Conservation (phyloP, 2,888 invertebrate species). For the Agonum fuliginosum region DNA sequence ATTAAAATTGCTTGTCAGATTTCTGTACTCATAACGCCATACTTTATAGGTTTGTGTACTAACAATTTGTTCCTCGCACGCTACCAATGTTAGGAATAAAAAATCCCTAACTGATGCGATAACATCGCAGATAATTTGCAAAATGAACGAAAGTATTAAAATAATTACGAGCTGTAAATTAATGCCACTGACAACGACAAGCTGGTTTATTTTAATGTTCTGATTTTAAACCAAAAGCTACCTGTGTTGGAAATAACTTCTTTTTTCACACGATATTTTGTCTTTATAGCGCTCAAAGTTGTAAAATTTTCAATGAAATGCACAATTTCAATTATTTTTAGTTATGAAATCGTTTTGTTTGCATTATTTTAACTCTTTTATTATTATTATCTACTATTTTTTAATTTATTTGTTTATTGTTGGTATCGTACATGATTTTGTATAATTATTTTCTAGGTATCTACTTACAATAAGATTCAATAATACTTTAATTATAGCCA, state of each 20-base stretch:
- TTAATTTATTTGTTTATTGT: background rate
- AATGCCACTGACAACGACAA: conserved; percentile 45
- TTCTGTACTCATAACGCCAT: conserved; percentile 40
- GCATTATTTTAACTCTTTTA: background rate
- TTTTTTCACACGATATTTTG: background rate
- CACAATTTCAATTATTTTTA: background rate
- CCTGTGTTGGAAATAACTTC: conserved; percentile 9
- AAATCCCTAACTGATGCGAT: conserved; percentile 44
- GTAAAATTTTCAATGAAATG: conserved; percentile 1
- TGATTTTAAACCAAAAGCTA: conserved; percentile 36
- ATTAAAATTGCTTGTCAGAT: conserved; percentile 50
- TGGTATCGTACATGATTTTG: background rate
- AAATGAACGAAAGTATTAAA: conserved; percentile 55
- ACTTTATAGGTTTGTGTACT: conserved; percentile 45
- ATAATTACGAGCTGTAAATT: conserved; percentile 54
- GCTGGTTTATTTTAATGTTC: conserved; percentile 25
- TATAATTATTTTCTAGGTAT: too few relatives aligned
- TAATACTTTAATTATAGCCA: too few relatives aligned
- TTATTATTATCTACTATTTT: too few relatives aligned
- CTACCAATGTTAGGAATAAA: conserved; percentile 44
- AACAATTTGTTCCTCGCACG: conserved; percentile 48
- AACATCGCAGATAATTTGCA: conserved; percentile 52
- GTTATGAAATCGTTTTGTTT: background rate
- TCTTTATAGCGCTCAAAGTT: background rate
- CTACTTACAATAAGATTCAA: too few relatives aligned